Base-by-base conservation (phyloP, 1,140 invertebrate species). In the Pantala flavescens region DNA sequence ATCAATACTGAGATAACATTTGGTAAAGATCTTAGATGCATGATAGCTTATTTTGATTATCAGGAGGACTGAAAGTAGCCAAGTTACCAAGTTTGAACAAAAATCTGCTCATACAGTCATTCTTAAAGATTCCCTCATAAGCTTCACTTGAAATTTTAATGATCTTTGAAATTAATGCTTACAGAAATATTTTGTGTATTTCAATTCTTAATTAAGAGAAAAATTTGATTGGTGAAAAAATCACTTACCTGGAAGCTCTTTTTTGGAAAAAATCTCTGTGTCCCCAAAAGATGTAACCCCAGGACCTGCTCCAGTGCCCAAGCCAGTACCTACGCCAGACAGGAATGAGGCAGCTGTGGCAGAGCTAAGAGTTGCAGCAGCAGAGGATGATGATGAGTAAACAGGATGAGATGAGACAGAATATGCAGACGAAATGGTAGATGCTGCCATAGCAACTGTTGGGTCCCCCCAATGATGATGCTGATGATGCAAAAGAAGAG, bases 221-320 rank as follows among this genome's bases (percentile, higher is more conserved):
- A 74, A n/a, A n/a, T n/a, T n/a, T n/a, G n/a, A n/a, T n/a, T n/a
- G 28, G 24, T 72, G 71, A 75, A 71, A 49, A 78, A 70, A 77
- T 24, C 43, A 77, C 79, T 78, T 81, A 91, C 93, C 93, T 82
- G 88, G 93, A 75, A 95, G 82, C 83, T 94, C 92, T 83, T 94
- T 93, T 80, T 92, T 93, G 5, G 85, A 85, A 77, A 90, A 89
- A 75, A 91, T 86, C 78, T 92, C 92, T 19, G 87, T 88, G 77
- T 93, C 91, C 10, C 88, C 87, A 78, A 93, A 93, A 9, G 90
- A 90, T 10, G 88, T 63, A 21, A 21, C 49, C 49, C 49, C 49
- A 63, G 49, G 49, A 5, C 49, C 49, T 3, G 83, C 49, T 7
- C 49, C n/a, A 3, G 49, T 19, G 16, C 49, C 49, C 49, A 63